phyloP scores from a whole-genome alignment of 2,888 invertebrate species.

The Plebejus anna region DNA sequence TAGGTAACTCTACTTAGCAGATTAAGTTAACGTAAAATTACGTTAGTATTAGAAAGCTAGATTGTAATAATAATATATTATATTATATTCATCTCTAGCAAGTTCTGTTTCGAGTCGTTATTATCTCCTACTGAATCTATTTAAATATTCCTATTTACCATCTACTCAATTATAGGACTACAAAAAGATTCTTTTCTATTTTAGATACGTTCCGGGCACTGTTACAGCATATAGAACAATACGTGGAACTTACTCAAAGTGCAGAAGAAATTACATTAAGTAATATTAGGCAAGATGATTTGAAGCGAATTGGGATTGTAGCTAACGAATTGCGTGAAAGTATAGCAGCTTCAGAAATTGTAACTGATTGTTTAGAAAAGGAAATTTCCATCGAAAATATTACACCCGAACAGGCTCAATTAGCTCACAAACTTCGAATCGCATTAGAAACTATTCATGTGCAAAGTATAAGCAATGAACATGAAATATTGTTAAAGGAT shows the following conservation, averaged over 20 bases:
- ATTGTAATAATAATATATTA: background rate
- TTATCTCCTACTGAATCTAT: no score
- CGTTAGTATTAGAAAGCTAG: no score
- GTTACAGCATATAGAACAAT: conserved; percentile 56
- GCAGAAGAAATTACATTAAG: conserved; percentile 57
- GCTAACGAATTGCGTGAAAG: conserved; percentile 55
- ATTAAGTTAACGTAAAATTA: no score
- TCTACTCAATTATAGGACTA: no score
- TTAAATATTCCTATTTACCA: no score
- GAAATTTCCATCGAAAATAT: conserved; percentile 35
- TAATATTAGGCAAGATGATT: conserved; percentile 50
- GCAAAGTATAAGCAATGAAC: conserved; percentile 49
- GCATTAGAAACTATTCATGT: conserved; percentile 51
- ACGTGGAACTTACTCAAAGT: conserved; percentile 59
- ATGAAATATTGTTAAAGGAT: conserved; percentile 45
- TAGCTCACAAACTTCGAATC: conserved; percentile 53
- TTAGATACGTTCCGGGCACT: conserved; percentile 51
- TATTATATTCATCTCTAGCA: background rate
- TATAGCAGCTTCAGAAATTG: conserved; percentile 41
- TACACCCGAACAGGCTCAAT: conserved; percentile 42
- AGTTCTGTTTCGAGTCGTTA: no score
- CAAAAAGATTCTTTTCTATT: background rate
- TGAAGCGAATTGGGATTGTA: conserved; percentile 52
- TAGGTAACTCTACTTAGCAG: no score
- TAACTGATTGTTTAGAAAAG: conserved; percentile 34